A percentile compares a stretch with the other conserved stretches of the same genome.
These are phyloP conservation scores for Acanthornis magna DNA, from an alignment of 2,797 vertebrate species.

Conservation along the genomic window DNA sequence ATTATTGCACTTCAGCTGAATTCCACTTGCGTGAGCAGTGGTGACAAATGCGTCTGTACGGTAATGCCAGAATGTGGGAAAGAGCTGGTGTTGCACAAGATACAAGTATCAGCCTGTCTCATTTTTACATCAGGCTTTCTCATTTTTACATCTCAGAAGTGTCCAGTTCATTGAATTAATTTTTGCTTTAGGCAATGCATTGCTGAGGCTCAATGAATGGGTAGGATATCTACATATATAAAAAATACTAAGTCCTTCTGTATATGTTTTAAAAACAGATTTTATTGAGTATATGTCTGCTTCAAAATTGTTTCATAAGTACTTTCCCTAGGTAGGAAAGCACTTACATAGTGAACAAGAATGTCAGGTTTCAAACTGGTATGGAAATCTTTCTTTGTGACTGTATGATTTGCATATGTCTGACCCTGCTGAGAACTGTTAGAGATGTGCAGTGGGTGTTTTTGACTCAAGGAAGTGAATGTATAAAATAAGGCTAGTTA, in stretches of 20 bases:
- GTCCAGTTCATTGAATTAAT: background rate
- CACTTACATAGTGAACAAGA: background rate
- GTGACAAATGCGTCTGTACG: background rate
- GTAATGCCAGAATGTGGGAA: background rate
- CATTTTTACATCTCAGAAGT: background rate
- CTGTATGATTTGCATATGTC: background rate
- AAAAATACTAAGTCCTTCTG: background rate
- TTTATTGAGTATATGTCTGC: background rate
- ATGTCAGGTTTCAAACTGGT: background rate
- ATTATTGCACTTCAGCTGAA: background rate
- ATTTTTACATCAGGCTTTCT: background rate
- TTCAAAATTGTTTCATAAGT: background rate
- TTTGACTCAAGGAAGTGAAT: background rate
- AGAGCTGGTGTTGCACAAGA: background rate
- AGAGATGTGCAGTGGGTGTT: background rate
- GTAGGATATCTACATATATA: background rate
- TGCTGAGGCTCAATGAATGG: background rate
- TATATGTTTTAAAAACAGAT: background rate
- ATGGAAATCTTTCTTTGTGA: background rate
- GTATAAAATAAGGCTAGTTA: background rate
- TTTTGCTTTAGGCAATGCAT: background rate
- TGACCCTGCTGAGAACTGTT: background rate
- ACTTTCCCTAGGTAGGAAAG: background rate
- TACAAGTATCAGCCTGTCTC: background rate
- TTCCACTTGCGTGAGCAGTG: fast-evolving